These are phyloP conservation scores for Camelus bactrianus DNA, from an alignment of 2,113 vertebrate species.

Conservation along the genomic window DNA sequence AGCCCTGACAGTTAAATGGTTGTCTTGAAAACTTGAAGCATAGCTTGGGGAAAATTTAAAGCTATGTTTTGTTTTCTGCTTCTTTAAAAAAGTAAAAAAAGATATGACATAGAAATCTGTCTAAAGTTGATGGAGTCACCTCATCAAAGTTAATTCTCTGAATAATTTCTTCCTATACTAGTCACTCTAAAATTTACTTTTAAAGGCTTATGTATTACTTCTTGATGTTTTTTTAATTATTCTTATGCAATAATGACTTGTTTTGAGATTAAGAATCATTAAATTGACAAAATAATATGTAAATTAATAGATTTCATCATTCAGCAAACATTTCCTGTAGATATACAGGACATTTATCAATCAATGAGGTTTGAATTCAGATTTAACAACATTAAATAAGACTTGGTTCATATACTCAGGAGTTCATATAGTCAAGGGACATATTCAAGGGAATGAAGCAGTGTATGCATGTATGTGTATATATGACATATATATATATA, in stretches of 20 bases:
- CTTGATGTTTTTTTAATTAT: not conserved
- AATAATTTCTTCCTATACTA: not conserved
- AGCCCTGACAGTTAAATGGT: slow-evolving; percentile 47
- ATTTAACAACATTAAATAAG: not conserved
- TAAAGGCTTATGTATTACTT: not conserved
- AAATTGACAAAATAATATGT: not conserved
- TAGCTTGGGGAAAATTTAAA: slow-evolving; percentile 59
- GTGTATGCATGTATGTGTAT: not conserved
- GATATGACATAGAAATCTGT: not conserved
- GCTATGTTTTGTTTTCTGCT: slow-evolving; percentile 32
- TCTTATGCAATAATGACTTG: not conserved
- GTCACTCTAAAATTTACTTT: not conserved
- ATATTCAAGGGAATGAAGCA: not conserved
- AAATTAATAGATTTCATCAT: not conserved
- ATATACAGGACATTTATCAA: not conserved
- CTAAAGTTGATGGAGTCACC: not conserved
- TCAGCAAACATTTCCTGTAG: not conserved
- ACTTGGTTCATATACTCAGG: not conserved
- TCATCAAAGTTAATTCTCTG: not conserved
- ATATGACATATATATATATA: not conserved
- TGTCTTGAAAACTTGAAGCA: slow-evolving; percentile 46
- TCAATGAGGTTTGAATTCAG: not conserved
- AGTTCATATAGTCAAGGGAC: not conserved
- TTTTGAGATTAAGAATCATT: not conserved
- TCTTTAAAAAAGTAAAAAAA: slow-evolving; percentile 51